Evolutionary conservation across 2,797 vertebrate genomes (phyloP).

Genomic region (Pipistrellus kuhlii): DNA sequence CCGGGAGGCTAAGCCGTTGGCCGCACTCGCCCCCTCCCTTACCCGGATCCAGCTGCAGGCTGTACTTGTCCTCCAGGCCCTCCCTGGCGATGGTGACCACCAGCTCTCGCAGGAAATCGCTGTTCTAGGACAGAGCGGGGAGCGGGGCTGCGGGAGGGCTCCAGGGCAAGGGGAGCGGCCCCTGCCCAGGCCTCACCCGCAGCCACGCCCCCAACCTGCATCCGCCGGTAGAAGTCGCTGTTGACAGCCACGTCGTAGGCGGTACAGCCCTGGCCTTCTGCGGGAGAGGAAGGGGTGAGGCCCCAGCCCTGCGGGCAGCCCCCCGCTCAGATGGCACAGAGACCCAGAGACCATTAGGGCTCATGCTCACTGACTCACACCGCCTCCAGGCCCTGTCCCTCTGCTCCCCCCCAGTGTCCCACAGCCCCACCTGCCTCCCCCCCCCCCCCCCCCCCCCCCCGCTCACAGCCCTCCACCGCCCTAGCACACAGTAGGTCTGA

Average conservation of each 20-base stretch:
- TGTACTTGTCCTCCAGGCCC: slow-evolving; percentile 94
- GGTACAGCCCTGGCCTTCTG: slow-evolving; percentile 91
- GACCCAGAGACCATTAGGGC: background rate
- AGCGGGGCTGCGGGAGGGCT: background rate
- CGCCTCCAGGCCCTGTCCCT: background rate
- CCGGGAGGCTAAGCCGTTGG: background rate
- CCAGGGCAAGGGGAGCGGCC: background rate
- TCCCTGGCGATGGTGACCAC: slow-evolving; percentile 92
- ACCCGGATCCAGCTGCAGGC: slow-evolving; percentile 86
- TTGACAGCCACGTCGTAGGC: slow-evolving; percentile 94
- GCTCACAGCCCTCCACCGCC: background rate
- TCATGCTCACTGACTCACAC: background rate
- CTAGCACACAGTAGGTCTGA: background rate
- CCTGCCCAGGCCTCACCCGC: background rate
- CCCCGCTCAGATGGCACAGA: background rate
- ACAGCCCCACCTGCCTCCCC: background rate
- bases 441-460: too few relatives aligned
- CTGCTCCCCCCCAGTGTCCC: background rate
- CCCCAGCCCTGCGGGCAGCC: background rate
- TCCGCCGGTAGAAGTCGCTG: slow-evolving; percentile 91
- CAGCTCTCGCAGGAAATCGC: slow-evolving; percentile 92
- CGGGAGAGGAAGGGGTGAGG: slow-evolving; percentile 26
- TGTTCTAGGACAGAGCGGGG: slow-evolving; percentile 73
- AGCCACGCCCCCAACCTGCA: slow-evolving; percentile 86
- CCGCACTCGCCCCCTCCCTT: slow-evolving; percentile 13